Conservation (phyloP, 2,797 vertebrate species). For the Rhynchonycteris naso region DNA sequence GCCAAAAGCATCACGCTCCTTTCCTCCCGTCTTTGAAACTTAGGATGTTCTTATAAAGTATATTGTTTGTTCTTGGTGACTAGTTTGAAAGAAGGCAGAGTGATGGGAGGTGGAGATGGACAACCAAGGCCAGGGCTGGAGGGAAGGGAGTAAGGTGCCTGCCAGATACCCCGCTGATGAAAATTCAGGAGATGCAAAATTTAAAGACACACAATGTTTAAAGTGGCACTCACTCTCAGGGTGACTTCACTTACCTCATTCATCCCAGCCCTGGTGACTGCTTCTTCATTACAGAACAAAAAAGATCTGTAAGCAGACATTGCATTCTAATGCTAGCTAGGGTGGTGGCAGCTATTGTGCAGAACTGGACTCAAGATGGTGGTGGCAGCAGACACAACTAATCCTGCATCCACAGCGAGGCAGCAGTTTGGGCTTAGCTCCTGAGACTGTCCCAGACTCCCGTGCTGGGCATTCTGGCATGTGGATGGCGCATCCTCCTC, state of each 20-base stretch:
- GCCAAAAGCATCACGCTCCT: not conserved
- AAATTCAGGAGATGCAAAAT: not conserved
- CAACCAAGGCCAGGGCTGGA: rapidly evolving
- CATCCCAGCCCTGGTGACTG: not conserved
- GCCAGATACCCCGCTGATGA: rapidly evolving
- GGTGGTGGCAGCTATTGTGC: rapidly evolving
- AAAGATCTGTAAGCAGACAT: rapidly evolving
- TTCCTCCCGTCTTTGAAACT: not conserved
- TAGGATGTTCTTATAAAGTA: not conserved
- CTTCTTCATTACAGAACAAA: not conserved
- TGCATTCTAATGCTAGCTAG: rapidly evolving
- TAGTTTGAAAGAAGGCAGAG: not conserved
- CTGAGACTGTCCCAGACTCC: rapidly evolving
- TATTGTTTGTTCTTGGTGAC: not conserved
- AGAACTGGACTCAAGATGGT: rapidly evolving
- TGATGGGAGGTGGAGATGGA: not conserved
- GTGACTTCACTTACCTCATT: rapidly evolving
- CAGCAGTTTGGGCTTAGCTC: not conserved
- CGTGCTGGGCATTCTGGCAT: rapidly evolving
- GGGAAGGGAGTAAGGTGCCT: too few species aligned
- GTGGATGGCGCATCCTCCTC: not conserved
- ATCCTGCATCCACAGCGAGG: not conserved
- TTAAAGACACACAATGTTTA: not conserved
- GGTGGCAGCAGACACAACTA: rapidly evolving
- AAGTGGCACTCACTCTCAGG: not conserved